Percentiles rank a stretch among this genome's conserved stretches.
Evolutionary conservation across 2,797 vertebrate genomes (phyloP).

Genomic region (Pygocentrus nattereri): DNA sequence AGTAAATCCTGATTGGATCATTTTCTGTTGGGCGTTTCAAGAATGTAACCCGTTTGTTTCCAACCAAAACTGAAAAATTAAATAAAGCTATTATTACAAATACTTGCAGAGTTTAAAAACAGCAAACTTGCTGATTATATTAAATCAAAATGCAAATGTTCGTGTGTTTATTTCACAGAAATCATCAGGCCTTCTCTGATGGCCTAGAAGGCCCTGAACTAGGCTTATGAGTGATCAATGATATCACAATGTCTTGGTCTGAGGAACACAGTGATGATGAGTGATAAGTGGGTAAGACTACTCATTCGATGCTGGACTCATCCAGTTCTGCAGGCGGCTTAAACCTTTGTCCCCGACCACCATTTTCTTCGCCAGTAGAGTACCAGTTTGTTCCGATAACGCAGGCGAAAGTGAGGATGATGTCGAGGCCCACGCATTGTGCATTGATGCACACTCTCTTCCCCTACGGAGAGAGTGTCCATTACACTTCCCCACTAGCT

Average conservation of each 20-base stretch:
- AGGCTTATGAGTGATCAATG: not conserved
- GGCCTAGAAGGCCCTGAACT: not conserved
- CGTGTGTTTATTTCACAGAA: too few species aligned
- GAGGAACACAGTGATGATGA: not conserved
- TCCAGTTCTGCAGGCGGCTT: not conserved
- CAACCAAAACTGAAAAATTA: too few species aligned
- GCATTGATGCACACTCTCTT: not conserved
- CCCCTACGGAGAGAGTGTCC: slow-evolving; percentile 26
- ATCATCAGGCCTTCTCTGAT: too few species aligned
- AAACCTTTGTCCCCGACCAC: not conserved
- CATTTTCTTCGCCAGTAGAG: not conserved
- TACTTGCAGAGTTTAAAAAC: too few species aligned
- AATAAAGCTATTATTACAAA: too few species aligned
- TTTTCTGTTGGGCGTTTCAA: too few species aligned
- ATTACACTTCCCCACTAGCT: slow-evolving; percentile 13
- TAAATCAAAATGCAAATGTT: too few species aligned
- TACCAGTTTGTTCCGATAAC: not conserved
- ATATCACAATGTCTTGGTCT: not conserved
- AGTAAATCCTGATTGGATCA: too few species aligned
- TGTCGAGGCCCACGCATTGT: slow-evolving; percentile 1
- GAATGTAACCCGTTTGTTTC: too few species aligned
- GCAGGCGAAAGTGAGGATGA: slow-evolving; percentile 20
- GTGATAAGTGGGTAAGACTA: not conserved
- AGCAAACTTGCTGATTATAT: too few species aligned
- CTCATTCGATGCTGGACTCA: not conserved